Percentiles rank a stretch among this genome's conserved stretches.
Evolutionary conservation across 2,888 invertebrate species (phyloP).

Genomic region (Julus scanicus): DNA sequence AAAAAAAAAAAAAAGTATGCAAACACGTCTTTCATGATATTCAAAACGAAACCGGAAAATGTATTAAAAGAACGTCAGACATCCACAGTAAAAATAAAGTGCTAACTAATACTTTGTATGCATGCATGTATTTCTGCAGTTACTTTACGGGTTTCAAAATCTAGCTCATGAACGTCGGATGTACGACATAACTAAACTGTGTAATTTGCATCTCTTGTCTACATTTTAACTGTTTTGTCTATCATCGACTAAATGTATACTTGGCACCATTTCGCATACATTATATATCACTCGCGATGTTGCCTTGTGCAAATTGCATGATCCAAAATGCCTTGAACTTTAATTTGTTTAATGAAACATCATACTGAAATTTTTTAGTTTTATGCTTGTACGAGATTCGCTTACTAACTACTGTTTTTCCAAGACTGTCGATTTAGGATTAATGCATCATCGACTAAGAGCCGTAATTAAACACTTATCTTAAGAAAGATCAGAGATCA

Average conservation of each 20-base stretch:
- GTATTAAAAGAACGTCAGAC: not conserved
- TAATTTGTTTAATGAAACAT: not conserved
- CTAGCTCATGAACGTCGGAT: no score
- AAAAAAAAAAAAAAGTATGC: not conserved
- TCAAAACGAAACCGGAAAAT: not conserved
- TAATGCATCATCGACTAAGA: not conserved
- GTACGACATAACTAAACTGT: no score
- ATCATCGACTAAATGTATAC: not conserved
- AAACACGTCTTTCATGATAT: conserved; percentile 3
- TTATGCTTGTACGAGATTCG: not conserved
- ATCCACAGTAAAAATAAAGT: not conserved
- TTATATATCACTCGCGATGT: not conserved
- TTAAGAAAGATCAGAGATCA: not conserved
- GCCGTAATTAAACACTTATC: not conserved
- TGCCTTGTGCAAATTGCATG: not conserved
- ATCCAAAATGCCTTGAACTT: not conserved
- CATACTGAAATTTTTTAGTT: not conserved
- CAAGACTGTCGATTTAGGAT: no score
- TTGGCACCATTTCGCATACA: not conserved
- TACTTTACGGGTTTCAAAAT: no score
- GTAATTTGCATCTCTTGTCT: no score
- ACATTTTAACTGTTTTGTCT: not conserved
- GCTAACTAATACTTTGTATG: not conserved
- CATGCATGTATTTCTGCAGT: not conserved
- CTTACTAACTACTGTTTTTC: no score